Evolutionary conservation across 2,113 vertebrate species (phyloP).

Genomic region (Malurus alboscapulatus): DNA sequence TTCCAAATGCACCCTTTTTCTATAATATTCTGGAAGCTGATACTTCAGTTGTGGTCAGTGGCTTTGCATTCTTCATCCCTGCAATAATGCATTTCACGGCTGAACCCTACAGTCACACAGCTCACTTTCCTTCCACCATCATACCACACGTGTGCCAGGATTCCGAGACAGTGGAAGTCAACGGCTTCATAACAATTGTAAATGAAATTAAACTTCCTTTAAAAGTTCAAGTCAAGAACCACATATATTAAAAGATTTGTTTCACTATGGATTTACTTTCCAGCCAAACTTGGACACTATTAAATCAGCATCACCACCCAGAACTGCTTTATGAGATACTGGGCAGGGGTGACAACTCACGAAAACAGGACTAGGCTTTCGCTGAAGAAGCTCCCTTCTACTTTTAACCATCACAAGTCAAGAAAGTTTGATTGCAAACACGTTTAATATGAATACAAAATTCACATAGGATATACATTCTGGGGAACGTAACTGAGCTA

Average conservation of each 20-base stretch:
- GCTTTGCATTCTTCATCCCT: background rate
- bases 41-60: background rate
- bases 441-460: conserved; percentile 77
- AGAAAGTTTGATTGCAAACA: conserved; percentile 64
- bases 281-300: background rate
- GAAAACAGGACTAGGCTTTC: background rate
- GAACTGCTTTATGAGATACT: background rate
- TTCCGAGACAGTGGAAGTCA: background rate
- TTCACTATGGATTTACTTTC: background rate
- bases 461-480: conserved; percentile 70
- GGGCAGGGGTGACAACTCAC: background rate
- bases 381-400: background rate
- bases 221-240: background rate
- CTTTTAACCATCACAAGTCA: conserved; percentile 52
- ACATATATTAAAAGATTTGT: background rate
- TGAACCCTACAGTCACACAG: background rate
- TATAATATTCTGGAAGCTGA: background rate
- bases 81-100: background rate
- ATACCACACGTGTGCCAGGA: rapidly evolving
- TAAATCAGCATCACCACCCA: background rate
- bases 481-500: conserved; percentile 63
- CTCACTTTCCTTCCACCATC: background rate
- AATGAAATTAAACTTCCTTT: background rate
- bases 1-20: background rate
- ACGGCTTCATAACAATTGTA: background rate